Conservation (phyloP, 1,140 invertebrate genomes). For the Bombus vancouverensis region DNA sequence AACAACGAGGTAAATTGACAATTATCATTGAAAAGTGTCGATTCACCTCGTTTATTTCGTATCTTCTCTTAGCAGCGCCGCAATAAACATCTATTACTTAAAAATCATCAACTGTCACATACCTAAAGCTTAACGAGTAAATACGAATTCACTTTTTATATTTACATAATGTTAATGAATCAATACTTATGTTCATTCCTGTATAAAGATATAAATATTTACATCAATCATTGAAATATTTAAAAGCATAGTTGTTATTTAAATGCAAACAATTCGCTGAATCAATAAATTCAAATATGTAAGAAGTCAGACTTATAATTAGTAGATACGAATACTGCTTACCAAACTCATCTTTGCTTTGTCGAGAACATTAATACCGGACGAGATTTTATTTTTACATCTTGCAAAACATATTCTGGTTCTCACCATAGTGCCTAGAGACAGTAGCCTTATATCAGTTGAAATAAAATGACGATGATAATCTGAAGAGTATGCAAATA, state of each 20-base stretch:
- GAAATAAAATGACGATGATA: conserved; percentile 59
- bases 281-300: not conserved
- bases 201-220: not conserved
- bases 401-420: not conserved
- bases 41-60: conserved; percentile 64
- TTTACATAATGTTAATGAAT: conserved; percentile 26
- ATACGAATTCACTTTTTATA: not conserved
- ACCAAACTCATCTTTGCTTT: not conserved
- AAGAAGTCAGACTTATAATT: too few relatives aligned
- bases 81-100: not conserved
- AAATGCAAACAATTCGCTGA: not conserved
- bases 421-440: conserved; percentile 13
- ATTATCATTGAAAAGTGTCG: conserved; percentile 78
- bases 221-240: not conserved
- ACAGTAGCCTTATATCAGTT: conserved; percentile 18
- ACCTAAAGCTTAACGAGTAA: not conserved
- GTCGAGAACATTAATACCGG: not conserved
- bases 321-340: not conserved
- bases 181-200: not conserved
- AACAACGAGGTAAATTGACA: conserved; percentile 75
- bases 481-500: conserved; percentile 63
- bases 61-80: conserved; percentile 1
- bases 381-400: conserved; percentile 9
- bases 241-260: not conserved
- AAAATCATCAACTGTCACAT: not conserved